Conservation (phyloP, 1,140 invertebrate species). For the Rhynchophorus ferrugineus region DNA sequence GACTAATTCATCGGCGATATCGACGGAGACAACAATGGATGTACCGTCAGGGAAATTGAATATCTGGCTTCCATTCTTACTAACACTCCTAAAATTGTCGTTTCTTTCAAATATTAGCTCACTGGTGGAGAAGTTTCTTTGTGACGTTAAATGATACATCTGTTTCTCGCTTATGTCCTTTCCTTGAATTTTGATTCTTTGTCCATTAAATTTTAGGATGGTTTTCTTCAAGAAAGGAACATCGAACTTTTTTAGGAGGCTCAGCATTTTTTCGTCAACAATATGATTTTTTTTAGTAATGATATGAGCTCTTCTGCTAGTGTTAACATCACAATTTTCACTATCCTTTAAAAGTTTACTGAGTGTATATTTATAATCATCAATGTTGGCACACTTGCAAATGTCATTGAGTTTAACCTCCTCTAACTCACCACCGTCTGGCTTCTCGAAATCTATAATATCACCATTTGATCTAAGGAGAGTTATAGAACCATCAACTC, state of each 20-base stretch:
- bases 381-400: constrained; percentile 14
- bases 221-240: constrained; percentile 23
- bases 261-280: constrained; percentile 9
- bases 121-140: constrained; percentile 23
- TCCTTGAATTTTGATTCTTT: constrained; percentile 14
- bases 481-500: constrained; percentile 25
- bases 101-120: constrained; percentile 24
- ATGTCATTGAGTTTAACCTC: not conserved
- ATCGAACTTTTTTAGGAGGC: constrained; percentile 15
- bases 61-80: constrained; percentile 17
- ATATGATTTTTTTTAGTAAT: constrained; percentile 18
- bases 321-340: constrained; percentile 7
- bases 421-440: constrained; percentile 3
- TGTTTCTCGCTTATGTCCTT: constrained; percentile 21
- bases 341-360: constrained; percentile 15
- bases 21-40: constrained; percentile 11
- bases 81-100: constrained; percentile 21
- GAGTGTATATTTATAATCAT: constrained; percentile 20
- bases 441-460: constrained; percentile 22
- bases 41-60: constrained; percentile 22
- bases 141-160: constrained; percentile 16
- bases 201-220: constrained; percentile 24
- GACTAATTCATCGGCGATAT: constrained; percentile 14
- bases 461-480: constrained; percentile 25
- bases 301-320: constrained; percentile 19